Base-by-base conservation (phyloP, 2,797 vertebrate species). In the Schizopygopsis pylzovi region DNA sequence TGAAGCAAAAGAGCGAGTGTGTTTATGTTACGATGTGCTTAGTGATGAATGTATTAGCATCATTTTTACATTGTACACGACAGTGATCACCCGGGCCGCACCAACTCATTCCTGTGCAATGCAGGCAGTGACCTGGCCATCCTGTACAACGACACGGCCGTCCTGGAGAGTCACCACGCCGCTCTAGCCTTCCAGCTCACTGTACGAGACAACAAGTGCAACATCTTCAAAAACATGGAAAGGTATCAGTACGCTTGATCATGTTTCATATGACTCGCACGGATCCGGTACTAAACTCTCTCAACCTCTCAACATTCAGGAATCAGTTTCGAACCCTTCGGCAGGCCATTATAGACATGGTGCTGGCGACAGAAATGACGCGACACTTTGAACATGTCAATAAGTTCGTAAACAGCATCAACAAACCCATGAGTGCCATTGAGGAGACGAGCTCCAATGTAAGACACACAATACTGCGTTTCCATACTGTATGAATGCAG, bases 361-460 rank as follows among this genome's bases (percentile, higher is more conserved):
- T 99, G 90, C 94, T 99, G 82, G 98, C 98, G 79, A 99, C 98
- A 3, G 98, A 99, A 94, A 99, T 99, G 98, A 99, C 98, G 77
- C 98, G 97, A 93, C 98, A 99, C 94, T 99, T 98, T 84, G 98
- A 99, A 90, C 98, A 99, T 0, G 97, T 99, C 94, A 99, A 98
- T 95, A 99, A 98, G 92, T 99, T 99, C 93, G 96, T 97, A 91
- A 99, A 98, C 96, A 98, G 97, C 94, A 97, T 99, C 95, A 98
- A 97, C 92, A 99, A 98, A 91, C 98, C 98, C 5, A 92, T 98
- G 96, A 96, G 96, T 81, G 96, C 95, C 0, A 91, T 98, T 78
- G 97, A 98, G 89, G 96, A 97, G 91, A 96, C 78, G 0, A 87
- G 86, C 78, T 87, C 86, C 54, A 87, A 84, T 77, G 86, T 87